Conservation (phyloP, 2,888 invertebrate genomes). For the Nipponacmea schrenckii region DNA sequence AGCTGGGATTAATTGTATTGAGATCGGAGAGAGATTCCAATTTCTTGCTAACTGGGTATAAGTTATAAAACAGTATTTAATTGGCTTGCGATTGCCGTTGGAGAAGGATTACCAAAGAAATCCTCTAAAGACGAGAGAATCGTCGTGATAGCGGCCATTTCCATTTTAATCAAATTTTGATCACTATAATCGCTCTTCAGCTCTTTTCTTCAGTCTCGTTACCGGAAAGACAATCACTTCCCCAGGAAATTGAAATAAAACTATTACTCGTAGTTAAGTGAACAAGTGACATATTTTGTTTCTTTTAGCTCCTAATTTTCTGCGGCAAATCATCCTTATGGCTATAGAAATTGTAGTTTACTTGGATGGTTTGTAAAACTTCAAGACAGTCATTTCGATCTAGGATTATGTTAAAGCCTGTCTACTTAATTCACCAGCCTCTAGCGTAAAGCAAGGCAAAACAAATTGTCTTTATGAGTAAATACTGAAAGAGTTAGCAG, state of each 20-base stretch:
- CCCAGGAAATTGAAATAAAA: conserved; percentile 42
- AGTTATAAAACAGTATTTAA: conserved; percentile 44
- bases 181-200: conserved; percentile 34
- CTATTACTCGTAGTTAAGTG: conserved; percentile 34
- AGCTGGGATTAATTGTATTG: conserved; percentile 32
- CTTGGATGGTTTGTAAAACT: not conserved
- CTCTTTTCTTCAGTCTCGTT: conserved; percentile 8
- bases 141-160: conserved; percentile 32
- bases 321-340: conserved; percentile 10
- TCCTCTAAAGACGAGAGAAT: conserved; percentile 17
- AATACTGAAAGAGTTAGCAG: not conserved
- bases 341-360: conserved; percentile 8
- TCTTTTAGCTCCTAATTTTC: conserved; percentile 16
- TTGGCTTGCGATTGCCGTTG: conserved; percentile 32
- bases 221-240: conserved; percentile 10
- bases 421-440: not conserved
- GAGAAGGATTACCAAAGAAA: conserved; percentile 10
- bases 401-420: not conserved
- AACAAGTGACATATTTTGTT: conserved; percentile 13
- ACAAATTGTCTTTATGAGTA: not conserved
- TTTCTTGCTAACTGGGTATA: conserved; percentile 34
- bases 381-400: not conserved
- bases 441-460: not conserved
- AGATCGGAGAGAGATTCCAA: conserved; percentile 30
- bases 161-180: conserved; percentile 48